Percentiles rank a stretch among this genome's conserved stretches.
Evolutionary conservation across 2,888 invertebrate genomes (phyloP).

Genomic region (Stegana nigrithorax): DNA sequence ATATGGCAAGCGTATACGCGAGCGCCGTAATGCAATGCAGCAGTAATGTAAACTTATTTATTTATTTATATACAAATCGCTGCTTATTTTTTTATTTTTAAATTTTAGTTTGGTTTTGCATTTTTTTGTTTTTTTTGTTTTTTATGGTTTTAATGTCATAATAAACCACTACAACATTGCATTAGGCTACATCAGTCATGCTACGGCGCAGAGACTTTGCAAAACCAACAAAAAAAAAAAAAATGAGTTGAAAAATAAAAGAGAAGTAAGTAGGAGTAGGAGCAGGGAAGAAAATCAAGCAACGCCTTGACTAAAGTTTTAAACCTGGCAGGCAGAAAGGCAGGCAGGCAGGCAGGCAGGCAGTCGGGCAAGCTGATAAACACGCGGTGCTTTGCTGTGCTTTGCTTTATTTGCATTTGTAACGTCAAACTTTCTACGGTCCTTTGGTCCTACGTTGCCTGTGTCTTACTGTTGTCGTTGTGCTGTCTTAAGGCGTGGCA

Average conservation of each 20-base stretch:
- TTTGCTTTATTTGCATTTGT: neutral
- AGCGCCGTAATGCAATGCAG: constrained; percentile 1
- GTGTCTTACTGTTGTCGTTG: neutral
- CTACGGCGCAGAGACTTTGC: neutral
- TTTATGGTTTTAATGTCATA: constrained; percentile 53
- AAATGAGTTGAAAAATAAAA: neutral
- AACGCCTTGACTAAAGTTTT: too few relatives aligned
- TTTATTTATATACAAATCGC: neutral
- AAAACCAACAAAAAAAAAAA: neutral
- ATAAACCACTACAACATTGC: constrained; percentile 41
- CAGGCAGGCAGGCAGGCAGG: neutral
- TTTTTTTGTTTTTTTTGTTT: neutral
- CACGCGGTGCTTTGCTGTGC: neutral
- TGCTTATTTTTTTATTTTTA: neutral
- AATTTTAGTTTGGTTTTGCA: neutral
- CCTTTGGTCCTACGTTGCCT: neutral
- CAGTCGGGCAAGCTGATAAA: too few relatives aligned
- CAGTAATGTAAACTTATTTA: too few relatives aligned
- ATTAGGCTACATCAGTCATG: constrained; percentile 18
- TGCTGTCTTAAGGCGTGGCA: neutral
- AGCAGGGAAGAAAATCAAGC: neutral
- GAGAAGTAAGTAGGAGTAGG: neutral
- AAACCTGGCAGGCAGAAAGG: too few relatives aligned
- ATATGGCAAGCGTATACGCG: neutral
- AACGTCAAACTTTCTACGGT: constrained; percentile 11